These are phyloP conservation scores for Artemisiospiza belli DNA, from an alignment of 2,113 vertebrate species.

Conservation along the genomic window DNA sequence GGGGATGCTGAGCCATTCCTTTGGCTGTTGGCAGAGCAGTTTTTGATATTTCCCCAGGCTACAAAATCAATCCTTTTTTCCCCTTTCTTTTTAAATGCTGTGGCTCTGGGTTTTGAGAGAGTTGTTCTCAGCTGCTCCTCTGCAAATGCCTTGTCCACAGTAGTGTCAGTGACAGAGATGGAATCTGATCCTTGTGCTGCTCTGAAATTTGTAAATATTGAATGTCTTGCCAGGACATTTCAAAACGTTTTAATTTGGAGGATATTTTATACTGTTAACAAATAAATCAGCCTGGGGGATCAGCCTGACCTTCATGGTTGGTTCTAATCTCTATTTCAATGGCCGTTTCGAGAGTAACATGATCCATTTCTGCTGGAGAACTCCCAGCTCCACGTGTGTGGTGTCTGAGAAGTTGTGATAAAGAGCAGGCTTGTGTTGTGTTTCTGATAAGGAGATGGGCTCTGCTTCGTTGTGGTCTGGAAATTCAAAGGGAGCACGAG, in stretches of 20 bases:
- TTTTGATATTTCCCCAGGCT: neutral
- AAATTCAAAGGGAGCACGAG: neutral
- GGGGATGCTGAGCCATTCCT: fast-evolving
- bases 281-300: neutral
- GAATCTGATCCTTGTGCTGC: fast-evolving
- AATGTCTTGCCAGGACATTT: neutral
- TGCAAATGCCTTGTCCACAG: neutral
- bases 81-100: neutral
- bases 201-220: neutral
- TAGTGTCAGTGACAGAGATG: neutral
- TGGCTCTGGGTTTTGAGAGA: neutral
- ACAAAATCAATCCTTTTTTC: fast-evolving
- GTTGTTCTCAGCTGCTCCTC: neutral
- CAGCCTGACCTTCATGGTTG: neutral
- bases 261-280: neutral
- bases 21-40: neutral
- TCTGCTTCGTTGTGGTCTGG: neutral
- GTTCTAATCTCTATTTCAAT: neutral
- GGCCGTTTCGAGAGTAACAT: fast-evolving
- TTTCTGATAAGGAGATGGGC: neutral
- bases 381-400: neutral
- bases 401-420: neutral
- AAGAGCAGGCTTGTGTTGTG: neutral
- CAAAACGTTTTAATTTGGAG: neutral
- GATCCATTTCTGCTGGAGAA: neutral